phyloP scores from a whole-genome alignment of 2,113 vertebrate genomes.

The Ceyx melanurus region DNA sequence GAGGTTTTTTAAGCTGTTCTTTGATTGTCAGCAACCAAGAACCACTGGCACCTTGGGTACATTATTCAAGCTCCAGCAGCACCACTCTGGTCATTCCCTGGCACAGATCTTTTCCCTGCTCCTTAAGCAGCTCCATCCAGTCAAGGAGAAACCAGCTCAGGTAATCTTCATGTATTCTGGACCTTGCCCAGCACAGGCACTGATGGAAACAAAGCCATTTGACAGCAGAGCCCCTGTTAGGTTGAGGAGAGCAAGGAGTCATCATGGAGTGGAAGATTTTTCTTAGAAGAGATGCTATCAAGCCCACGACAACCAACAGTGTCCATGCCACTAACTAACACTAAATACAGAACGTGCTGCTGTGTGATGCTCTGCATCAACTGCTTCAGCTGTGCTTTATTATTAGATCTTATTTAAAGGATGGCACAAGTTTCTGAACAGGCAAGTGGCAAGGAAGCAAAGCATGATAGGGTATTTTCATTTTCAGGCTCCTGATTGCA shows the following conservation, averaged over 20 bases:
- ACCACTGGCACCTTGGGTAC: neutral
- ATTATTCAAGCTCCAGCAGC: slow-evolving; percentile 19
- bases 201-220: neutral
- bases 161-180: neutral
- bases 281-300: neutral
- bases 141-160: neutral
- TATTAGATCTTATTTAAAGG: neutral
- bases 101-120: neutral
- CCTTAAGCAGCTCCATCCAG: neutral
- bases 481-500: neutral
- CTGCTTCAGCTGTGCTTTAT: neutral
- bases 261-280: neutral
- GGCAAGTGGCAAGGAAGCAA: neutral
- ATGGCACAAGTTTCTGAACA: neutral
- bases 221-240: neutral
- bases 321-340: neutral
- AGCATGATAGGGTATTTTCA: neutral
- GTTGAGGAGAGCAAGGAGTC: neutral
- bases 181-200: neutral
- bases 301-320: neutral
- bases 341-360: neutral
- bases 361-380: neutral
- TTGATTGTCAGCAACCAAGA: neutral
- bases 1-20: neutral
- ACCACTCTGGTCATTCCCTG: neutral